Base-by-base conservation (phyloP, 2,113 vertebrate genomes). In the Pangasianodon hypophthalmus region DNA sequence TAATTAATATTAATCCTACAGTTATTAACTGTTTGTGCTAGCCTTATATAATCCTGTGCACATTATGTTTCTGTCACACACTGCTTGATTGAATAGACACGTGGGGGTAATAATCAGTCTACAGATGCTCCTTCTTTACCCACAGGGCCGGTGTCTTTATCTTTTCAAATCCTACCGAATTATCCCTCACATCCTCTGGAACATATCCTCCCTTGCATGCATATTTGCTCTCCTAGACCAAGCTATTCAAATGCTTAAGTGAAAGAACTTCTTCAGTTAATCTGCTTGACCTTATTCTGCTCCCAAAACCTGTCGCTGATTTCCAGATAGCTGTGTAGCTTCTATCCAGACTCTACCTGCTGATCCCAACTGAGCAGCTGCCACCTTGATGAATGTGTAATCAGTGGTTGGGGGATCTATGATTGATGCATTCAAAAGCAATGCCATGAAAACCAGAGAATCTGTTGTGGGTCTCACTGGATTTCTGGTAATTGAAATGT, bases 291-390 rank as follows among this genome's bases (percentile, higher is more conserved):
- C 60, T 41, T 87, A 44, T 91, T 58, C 7, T 67, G 37, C 62
- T 80, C 54, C 87, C 80, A 79, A 79, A 77, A 14, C 9, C 84
- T 83, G 84, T 83, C 62, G 41, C 88, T 75, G 87, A 71, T 75
- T 92, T 67, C 54, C 13, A 4, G 6, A 46, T 44, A 62, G 18
- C 58, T 29, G 24, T 21, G 62, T 32, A 86, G 84, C 92, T 92
- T 92, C 86, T 93, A 93, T 93, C 86, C 71, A 82, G 89, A 90
- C 67, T 84, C 90, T 89, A 94, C 93, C 91, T 91, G 91, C 92
- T 91, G 83, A 90, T 85, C 85, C 84, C 92, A 91, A 60, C 91
- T 84, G 69, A 84, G 37, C 79, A 11, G 26, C 46, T 86, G 16
- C 46, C 16, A 18, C 60, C 60, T 86, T 89, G 92, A 92, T 75